phyloP scores from a whole-genome alignment of 2,888 invertebrate species.

The Synanthedon formicaeformis region DNA sequence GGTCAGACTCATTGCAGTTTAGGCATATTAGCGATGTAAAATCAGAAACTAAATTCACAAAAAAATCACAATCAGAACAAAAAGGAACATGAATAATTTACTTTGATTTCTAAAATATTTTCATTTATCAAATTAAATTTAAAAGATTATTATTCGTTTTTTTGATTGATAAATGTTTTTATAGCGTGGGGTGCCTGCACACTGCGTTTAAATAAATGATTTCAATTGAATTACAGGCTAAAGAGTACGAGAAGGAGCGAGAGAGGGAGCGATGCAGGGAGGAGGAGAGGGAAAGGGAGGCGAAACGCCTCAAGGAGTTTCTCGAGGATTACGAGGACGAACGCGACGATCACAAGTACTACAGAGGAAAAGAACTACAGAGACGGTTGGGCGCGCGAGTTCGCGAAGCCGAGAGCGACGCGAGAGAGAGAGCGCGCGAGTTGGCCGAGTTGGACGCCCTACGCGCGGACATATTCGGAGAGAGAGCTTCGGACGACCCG shows the following conservation, averaged over 20 bases:
- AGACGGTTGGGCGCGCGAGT: slow-evolving; percentile 92
- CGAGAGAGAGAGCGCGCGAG: slow-evolving; percentile 90
- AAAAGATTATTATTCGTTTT: no score
- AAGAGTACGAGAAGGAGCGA: slow-evolving; percentile 90
- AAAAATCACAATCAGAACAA: no score
- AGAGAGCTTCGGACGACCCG: slow-evolving; percentile 62
- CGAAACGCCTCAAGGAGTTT: slow-evolving; percentile 95
- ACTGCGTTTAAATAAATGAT: no score
- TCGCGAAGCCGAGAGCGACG: slow-evolving; percentile 92
- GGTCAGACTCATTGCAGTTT: no score
- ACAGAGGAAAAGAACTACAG: slow-evolving; percentile 90
- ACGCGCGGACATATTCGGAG: slow-evolving; percentile 75
- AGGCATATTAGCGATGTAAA: no score
- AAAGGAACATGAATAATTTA: no score
- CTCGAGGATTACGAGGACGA: slow-evolving; percentile 99
- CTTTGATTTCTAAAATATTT: no score
- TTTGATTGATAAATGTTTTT: no score
- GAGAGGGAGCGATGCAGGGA: slow-evolving; percentile 80
- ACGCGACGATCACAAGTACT: slow-evolving; percentile 96
- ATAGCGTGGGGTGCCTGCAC: no score
- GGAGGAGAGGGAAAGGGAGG: slow-evolving; percentile 91
- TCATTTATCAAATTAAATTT: no score
- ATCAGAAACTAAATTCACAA: no score
- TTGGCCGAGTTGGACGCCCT: slow-evolving; percentile 89
- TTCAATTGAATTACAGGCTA: slow-evolving; percentile 39